Evolutionary conservation across 2,888 invertebrate genomes (phyloP).

Genomic region (Zhuqinia jingwanae): DNA sequence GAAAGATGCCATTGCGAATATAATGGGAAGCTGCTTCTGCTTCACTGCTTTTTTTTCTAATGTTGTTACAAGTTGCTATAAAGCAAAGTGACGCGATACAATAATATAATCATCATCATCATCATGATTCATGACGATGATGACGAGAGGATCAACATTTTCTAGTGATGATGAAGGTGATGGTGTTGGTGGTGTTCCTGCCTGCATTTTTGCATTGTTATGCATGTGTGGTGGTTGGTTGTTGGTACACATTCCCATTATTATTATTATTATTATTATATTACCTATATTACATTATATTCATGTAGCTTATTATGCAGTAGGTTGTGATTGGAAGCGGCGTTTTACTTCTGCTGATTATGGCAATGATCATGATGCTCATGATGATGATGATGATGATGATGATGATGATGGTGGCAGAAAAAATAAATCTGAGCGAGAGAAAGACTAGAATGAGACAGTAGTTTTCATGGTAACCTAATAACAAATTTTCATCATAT

Average conservation of each 20-base stretch:
- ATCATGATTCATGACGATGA: constrained; percentile 27
- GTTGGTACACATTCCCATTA: constrained; percentile 17
- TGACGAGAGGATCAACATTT: constrained; percentile 59
- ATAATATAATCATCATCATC: constrained; percentile 17
- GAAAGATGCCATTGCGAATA: constrained; percentile 61
- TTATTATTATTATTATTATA: constrained; percentile 32
- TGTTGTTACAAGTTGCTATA: constrained; percentile 41
- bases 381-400: constrained; percentile 23
- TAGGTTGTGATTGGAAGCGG: constrained; percentile 36
- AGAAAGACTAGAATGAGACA: background rate
- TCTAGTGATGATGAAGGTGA: background rate
- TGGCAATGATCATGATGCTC: too few relatives aligned
- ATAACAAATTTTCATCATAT: constrained; percentile 7
- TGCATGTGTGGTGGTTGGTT: constrained; percentile 20
- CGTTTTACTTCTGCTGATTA: constrained; percentile 12
- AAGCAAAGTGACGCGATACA: constrained; percentile 44
- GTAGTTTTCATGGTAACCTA: constrained; percentile 37
- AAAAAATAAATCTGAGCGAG: too few relatives aligned
- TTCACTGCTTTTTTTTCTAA: constrained; percentile 57
- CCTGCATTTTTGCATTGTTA: background rate
- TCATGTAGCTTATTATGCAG: constrained; percentile 35
- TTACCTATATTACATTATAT: constrained; percentile 1
- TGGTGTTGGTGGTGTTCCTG: background rate
- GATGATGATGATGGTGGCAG: background rate
- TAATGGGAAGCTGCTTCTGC: constrained; percentile 60